Conservation (phyloP, 1,140 invertebrate species). For the Muscidifurax raptorellus region DNA sequence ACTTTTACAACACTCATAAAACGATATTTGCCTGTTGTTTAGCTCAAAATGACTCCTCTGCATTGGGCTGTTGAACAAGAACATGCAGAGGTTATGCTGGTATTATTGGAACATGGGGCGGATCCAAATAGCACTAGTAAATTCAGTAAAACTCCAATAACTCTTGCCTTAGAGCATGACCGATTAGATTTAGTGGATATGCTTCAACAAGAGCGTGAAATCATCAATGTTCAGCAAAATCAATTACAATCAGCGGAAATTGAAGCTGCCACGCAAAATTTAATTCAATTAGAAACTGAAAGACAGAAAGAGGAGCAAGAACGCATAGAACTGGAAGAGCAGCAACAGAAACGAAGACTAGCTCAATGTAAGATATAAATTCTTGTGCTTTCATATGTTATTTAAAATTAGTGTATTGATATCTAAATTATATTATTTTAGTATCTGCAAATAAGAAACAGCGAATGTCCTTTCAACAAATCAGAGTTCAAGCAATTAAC, state of each 20-base stretch:
- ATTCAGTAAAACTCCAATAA: conserved; percentile 89
- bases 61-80: conserved; percentile 95
- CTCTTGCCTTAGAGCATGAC: conserved; percentile 83
- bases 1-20: background rate
- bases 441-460: conserved; percentile 64
- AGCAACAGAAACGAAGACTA: conserved; percentile 59
- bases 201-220: conserved; percentile 74
- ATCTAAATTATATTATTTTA: conserved; percentile 39
- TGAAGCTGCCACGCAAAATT: conserved; percentile 68
- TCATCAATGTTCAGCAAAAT: conserved; percentile 67
- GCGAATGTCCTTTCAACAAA: conserved; percentile 69
- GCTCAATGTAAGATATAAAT: conserved; percentile 56
- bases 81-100: conserved; percentile 82
- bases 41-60: conserved; percentile 94
- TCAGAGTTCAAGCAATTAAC: conserved; percentile 61
- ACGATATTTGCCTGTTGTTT: background rate
- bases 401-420: background rate
- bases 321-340: conserved; percentile 59
- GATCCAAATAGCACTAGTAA: conserved; percentile 83
- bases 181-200: conserved; percentile 80
- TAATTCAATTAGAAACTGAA: conserved; percentile 67
- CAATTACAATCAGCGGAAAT: conserved; percentile 67
- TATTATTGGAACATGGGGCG: conserved; percentile 85
- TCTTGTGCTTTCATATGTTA: background rate
- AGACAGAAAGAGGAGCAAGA: conserved; percentile 62